A percentile compares a stretch with the other conserved stretches of the same genome.
phyloP scores from a whole-genome alignment of 2,888 invertebrate genomes.

The Biston betularia region DNA sequence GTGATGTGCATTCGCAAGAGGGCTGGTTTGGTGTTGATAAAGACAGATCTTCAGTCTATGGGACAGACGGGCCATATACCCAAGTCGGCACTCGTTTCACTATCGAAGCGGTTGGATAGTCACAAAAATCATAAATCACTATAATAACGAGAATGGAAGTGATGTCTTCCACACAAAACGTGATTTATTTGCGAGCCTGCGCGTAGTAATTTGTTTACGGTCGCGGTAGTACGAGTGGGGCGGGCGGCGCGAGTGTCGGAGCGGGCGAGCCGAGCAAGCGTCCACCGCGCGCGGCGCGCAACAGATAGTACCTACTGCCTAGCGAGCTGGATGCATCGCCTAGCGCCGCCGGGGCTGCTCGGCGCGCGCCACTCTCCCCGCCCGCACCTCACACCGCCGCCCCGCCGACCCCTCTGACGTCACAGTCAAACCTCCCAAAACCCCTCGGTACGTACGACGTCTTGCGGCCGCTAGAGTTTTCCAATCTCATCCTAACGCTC shows the following conservation, averaged over 20 bases:
- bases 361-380: constrained; percentile 66
- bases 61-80: constrained; percentile 73
- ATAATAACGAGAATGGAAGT: constrained; percentile 34
- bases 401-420: constrained; percentile 71
- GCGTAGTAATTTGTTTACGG: constrained; percentile 74
- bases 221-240: constrained; percentile 59
- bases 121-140: constrained; percentile 56
- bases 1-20: constrained; percentile 61
- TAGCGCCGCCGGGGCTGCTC: constrained; percentile 55
- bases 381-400: constrained; percentile 43
- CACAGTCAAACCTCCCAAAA: constrained; percentile 76
- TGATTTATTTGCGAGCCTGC: constrained; percentile 51
- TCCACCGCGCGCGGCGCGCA: constrained; percentile 79
- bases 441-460: constrained; percentile 64
- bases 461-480: constrained; percentile 65
- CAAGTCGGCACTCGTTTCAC: constrained; percentile 61
- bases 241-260: constrained; percentile 55
- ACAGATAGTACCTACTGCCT: constrained; percentile 71
- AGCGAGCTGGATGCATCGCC: constrained; percentile 59
- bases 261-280: constrained; percentile 59
- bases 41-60: constrained; percentile 72
- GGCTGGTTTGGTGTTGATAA: constrained; percentile 65
- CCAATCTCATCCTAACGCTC: constrained; percentile 47
- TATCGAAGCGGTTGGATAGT: constrained; percentile 55
- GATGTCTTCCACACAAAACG: constrained; percentile 48